Percentiles rank a stretch among this genome's conserved stretches.
phyloP scores from a whole-genome alignment of 2,888 invertebrate species.

The Athrips mouffetella region DNA sequence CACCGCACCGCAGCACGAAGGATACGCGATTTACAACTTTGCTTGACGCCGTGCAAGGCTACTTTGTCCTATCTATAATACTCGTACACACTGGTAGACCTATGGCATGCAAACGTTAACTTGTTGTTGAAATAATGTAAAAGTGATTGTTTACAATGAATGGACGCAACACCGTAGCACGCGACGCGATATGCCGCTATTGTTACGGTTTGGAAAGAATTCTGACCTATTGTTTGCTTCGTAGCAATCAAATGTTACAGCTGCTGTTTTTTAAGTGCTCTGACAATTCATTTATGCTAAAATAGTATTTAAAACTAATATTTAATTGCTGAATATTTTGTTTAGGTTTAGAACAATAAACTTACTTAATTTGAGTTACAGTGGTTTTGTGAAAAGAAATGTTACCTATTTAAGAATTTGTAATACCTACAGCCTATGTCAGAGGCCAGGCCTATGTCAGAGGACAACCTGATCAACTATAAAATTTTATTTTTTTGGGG shows the following conservation, averaged over 20 bases:
- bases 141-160: slow-evolving; percentile 64
- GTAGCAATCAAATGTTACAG: slow-evolving; percentile 46
- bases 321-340: no score
- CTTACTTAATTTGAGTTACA: no score
- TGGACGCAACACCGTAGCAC: slow-evolving; percentile 40
- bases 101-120: slow-evolving; percentile 36
- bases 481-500: no score
- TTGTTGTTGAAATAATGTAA: slow-evolving; percentile 50
- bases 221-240: slow-evolving; percentile 65
- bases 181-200: slow-evolving; percentile 44
- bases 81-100: background rate
- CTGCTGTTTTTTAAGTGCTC: slow-evolving; percentile 32
- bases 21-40: slow-evolving; percentile 1
- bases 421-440: no score
- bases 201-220: slow-evolving; percentile 55
- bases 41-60: background rate
- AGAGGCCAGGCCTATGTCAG: no score
- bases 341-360: no score
- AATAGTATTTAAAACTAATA: no score
- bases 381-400: no score
- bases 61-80: slow-evolving; percentile 6
- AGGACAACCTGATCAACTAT: no score
- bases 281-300: slow-evolving; percentile 4
- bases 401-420: no score
- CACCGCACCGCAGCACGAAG: background rate